phyloP scores from a whole-genome alignment of 2,113 vertebrate genomes.

The Syngnathoides biaculeatus region DNA sequence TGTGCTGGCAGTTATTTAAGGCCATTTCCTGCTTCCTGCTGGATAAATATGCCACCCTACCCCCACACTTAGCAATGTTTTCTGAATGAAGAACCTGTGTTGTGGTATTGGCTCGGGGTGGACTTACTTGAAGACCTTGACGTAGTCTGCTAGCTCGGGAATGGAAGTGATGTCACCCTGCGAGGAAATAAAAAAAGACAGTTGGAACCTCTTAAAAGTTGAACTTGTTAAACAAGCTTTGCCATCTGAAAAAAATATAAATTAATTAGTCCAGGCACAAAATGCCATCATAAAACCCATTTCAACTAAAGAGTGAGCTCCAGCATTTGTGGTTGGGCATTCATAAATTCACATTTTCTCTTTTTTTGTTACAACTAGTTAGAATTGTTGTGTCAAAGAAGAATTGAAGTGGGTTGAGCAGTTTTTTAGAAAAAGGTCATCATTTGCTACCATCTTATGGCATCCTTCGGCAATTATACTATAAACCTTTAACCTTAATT shows the following conservation, averaged over 20 bases:
- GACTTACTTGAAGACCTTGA: slow-evolving; percentile 99
- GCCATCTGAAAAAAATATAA: neutral
- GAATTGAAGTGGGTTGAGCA: neutral
- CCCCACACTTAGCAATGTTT: neutral
- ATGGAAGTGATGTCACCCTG: slow-evolving; percentile 99
- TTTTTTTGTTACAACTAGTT: too few species aligned
- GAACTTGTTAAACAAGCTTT: neutral
- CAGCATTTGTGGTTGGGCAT: too few species aligned
- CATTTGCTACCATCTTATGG: neutral
- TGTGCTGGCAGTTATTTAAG: slow-evolving; percentile 8
- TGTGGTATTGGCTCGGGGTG: neutral
- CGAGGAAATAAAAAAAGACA: slow-evolving; percentile 3
- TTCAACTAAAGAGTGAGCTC: too few species aligned
- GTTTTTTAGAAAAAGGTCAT: neutral
- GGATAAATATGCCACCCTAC: slow-evolving; percentile 6
- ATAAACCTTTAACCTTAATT: too few species aligned
- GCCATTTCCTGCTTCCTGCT: slow-evolving; percentile 12
- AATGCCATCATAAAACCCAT: too few species aligned
- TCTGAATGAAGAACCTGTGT: neutral
- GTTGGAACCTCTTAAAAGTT: neutral
- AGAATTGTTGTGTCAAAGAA: neutral
- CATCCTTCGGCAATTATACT: neutral
- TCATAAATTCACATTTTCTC: too few species aligned
- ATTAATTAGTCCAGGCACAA: too few species aligned
- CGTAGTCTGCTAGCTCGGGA: slow-evolving; percentile 94